These are phyloP conservation scores for Melieria picta DNA, from an alignment of 2,888 invertebrate genomes.

Conservation along the genomic window DNA sequence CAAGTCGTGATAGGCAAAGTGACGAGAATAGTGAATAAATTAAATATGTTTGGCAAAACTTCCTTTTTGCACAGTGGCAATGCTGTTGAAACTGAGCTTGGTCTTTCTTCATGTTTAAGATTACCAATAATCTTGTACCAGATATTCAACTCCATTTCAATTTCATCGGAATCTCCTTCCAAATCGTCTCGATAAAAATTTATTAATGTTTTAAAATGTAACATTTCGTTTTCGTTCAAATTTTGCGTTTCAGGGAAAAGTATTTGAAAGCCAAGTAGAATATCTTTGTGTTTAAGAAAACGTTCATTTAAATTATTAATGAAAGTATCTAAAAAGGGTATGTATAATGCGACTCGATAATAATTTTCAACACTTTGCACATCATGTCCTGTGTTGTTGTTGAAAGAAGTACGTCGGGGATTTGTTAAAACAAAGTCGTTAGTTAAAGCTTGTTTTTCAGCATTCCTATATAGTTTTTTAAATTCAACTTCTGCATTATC, in stretches of 20 bases:
- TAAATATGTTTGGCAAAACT: neutral
- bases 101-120: neutral
- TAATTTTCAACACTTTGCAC: too few species aligned
- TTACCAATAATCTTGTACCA: conserved; percentile 7
- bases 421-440: neutral
- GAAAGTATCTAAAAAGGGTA: too few species aligned
- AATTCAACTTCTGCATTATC: neutral
- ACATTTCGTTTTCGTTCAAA: too few species aligned
- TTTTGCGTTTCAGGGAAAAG: too few species aligned
- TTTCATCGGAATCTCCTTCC: neutral
- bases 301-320: too few species aligned
- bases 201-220: too few species aligned
- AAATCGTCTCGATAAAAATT: too few species aligned
- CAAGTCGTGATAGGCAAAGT: neutral
- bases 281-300: too few species aligned
- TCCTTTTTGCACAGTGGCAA: conserved; percentile 4
- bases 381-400: neutral
- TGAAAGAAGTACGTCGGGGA: neutral
- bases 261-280: too few species aligned
- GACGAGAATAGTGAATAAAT: neutral
- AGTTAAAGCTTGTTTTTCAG: neutral
- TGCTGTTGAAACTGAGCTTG: conserved; percentile 8
- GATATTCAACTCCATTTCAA: neutral
- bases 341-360: too few species aligned
- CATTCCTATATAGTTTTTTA: neutral